phyloP scores from a whole-genome alignment of 2,797 vertebrate species.

The Thripadectes ignobilis region DNA sequence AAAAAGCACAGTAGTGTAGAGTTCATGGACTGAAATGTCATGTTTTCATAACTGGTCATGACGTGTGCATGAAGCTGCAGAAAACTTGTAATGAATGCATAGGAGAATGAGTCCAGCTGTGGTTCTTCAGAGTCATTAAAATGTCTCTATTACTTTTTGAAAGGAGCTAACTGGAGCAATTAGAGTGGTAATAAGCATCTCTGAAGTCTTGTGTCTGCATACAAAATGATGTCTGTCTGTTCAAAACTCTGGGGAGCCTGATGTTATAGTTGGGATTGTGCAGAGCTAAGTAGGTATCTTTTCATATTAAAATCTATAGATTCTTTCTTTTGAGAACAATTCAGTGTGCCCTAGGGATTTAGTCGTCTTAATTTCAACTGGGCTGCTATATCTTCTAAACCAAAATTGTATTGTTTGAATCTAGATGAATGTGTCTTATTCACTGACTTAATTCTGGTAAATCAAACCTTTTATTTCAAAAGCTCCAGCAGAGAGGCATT shows the following conservation, averaged over 20 bases:
- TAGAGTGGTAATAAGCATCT: neutral
- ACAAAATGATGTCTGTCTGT: neutral
- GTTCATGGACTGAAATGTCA: neutral
- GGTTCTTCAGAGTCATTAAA: neutral
- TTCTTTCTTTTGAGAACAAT: neutral
- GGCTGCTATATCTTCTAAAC: conserved; percentile 16
- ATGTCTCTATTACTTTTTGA: neutral
- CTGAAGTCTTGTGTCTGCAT: neutral
- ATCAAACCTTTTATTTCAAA: conserved; percentile 24
- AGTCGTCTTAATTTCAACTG: neutral
- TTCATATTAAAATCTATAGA: neutral
- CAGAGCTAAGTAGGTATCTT: neutral
- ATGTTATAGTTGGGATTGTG: neutral
- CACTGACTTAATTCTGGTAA: conserved; percentile 9
- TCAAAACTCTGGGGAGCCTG: neutral
- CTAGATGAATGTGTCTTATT: neutral
- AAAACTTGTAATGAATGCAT: neutral
- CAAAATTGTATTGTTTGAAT: neutral
- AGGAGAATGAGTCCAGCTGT: neutral
- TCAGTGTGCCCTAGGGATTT: neutral
- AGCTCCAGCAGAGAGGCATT: neutral
- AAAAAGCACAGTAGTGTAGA: neutral
- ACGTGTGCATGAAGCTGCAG: neutral
- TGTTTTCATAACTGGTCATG: neutral
- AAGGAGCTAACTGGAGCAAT: conserved; percentile 21